Conservation (phyloP, 2,888 invertebrate genomes). For the Oscheius sp. region DNA sequence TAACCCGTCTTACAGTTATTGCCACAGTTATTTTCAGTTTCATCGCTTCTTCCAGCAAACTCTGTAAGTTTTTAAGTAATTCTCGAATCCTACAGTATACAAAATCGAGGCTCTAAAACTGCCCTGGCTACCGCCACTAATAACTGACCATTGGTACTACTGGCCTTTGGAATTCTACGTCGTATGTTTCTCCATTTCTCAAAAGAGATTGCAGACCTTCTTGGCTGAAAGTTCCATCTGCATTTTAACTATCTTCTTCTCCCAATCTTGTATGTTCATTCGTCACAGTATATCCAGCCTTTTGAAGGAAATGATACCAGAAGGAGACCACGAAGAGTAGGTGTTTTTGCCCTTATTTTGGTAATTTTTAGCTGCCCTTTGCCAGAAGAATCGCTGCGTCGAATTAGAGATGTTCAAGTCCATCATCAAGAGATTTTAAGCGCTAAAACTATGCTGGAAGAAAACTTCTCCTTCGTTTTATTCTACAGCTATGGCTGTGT, state of each 20-base stretch:
- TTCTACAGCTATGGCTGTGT: slow-evolving; percentile 50
- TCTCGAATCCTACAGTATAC: slow-evolving; percentile 1
- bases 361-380: slow-evolving; percentile 37
- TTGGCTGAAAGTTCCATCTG: background rate
- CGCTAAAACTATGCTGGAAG: slow-evolving; percentile 44
- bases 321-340: slow-evolving; percentile 1
- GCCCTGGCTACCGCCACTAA: slow-evolving; percentile 1
- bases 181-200: background rate
- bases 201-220: background rate
- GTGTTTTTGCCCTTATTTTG: background rate
- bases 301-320: slow-evolving; percentile 6
- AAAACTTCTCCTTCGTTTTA: slow-evolving; percentile 44
- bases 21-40: background rate
- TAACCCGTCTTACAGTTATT: background rate
- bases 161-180: background rate
- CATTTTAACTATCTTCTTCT: slow-evolving; percentile 1
- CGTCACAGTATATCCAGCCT: background rate
- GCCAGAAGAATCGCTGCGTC: slow-evolving; percentile 36
- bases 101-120: background rate
- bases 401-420: slow-evolving; percentile 46
- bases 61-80: too few species aligned
- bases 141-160: slow-evolving; percentile 10
- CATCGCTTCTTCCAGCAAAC: background rate
- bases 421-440: slow-evolving; percentile 42
- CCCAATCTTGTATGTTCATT: background rate